Evolutionary conservation across 2,113 vertebrate species (phyloP).

Genomic region (Eleginops maclovinus): DNA sequence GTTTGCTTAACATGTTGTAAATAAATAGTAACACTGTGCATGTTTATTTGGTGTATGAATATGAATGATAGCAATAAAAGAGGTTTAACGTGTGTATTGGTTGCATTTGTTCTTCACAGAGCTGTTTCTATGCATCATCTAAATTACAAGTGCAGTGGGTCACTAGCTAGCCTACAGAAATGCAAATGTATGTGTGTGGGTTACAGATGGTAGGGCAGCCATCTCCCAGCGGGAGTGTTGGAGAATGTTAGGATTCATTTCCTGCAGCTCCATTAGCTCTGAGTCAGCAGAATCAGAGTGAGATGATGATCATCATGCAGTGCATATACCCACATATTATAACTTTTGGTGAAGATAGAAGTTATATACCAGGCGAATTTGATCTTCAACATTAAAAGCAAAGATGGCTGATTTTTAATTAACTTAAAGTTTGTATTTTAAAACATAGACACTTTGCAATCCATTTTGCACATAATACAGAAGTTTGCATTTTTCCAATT

Average conservation of each 20-base stretch:
- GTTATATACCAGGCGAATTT: neutral
- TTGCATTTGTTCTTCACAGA: neutral
- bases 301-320: slow-evolving; percentile 10
- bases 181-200: slow-evolving; percentile 18
- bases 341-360: neutral
- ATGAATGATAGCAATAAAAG: slow-evolving; percentile 80
- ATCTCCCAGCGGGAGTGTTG: slow-evolving; percentile 23
- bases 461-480: no score
- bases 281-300: slow-evolving; percentile 40
- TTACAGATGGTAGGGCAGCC: slow-evolving; percentile 30
- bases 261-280: slow-evolving; percentile 34
- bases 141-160: neutral
- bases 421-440: neutral
- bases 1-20: slow-evolving; percentile 71
- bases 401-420: slow-evolving; percentile 13
- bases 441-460: no score
- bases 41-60: slow-evolving; percentile 83
- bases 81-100: slow-evolving; percentile 52
- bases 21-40: slow-evolving; percentile 79
- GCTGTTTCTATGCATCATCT: neutral
- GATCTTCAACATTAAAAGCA: neutral
- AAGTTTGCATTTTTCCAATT: no score
- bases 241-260: slow-evolving; percentile 21
- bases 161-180: neutral
- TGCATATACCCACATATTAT: neutral